Percentiles rank a stretch among this genome's conserved stretches.
These are phyloP conservation scores for Lymantria dispar DNA, from an alignment of 2,888 invertebrate species.

Conservation along the genomic window DNA sequence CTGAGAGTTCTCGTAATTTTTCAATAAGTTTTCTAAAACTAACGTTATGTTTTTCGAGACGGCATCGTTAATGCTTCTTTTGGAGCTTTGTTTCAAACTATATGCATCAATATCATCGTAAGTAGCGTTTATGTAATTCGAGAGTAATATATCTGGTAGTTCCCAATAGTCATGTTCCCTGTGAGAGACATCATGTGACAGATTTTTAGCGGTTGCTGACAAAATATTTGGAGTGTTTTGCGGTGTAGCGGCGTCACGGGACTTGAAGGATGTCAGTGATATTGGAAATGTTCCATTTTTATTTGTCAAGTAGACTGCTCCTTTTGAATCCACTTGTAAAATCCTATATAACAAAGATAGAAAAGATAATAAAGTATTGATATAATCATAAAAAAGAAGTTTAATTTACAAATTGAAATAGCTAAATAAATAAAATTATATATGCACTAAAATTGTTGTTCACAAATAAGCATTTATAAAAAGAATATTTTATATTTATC, in stretches of 20 bases:
- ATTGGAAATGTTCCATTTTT: constrained; percentile 80
- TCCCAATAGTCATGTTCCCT: constrained; percentile 55
- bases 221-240: constrained; percentile 62
- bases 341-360: constrained; percentile 44
- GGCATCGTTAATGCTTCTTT: constrained; percentile 85
- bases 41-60: constrained; percentile 93
- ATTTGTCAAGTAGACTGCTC: constrained; percentile 77
- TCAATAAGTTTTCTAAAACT: constrained; percentile 92
- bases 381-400: neutral
- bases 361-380: neutral
- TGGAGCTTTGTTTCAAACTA: constrained; percentile 54
- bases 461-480: no score
- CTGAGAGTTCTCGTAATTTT: constrained; percentile 95
- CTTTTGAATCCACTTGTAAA: constrained; percentile 62
- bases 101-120: constrained; percentile 49
- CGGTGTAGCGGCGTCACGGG: constrained; percentile 54
- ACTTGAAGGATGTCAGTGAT: constrained; percentile 66
- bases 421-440: no score
- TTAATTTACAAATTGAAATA: no score
- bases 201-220: constrained; percentile 61
- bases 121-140: constrained; percentile 64
- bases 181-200: constrained; percentile 44
- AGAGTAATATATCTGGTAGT: constrained; percentile 54
- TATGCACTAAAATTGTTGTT: no score
- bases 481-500: no score